Conservation (phyloP, 2,888 invertebrate genomes). For the Agrotis clavis region DNA sequence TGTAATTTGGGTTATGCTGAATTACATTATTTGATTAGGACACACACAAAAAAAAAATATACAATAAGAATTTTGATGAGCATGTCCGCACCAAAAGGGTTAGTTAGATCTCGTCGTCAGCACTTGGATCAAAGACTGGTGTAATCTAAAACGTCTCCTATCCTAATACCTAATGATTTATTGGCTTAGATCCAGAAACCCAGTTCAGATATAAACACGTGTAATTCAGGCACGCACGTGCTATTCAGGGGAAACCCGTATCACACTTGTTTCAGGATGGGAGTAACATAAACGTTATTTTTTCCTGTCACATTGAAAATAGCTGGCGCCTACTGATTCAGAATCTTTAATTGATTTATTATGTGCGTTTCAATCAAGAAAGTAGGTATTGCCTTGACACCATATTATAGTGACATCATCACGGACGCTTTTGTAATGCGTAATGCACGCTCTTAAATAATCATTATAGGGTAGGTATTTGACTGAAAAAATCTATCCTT, state of each 20-base stretch:
- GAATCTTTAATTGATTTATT: no score
- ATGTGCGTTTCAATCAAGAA: no score
- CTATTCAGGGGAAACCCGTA: conserved; percentile 18
- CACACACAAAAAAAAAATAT: no score
- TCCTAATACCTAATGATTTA: background rate
- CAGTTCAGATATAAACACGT: conserved; percentile 9
- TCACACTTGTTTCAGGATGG: background rate
- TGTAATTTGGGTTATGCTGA: background rate
- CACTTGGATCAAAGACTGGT: background rate
- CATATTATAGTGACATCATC: no score
- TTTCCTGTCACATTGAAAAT: conserved; percentile 30
- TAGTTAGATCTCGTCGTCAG: background rate
- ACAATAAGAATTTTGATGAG: no score
- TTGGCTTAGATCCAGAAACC: background rate
- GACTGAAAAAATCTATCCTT: no score
- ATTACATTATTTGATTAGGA: no score
- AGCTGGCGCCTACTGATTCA: background rate
- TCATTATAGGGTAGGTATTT: no score
- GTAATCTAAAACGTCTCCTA: background rate
- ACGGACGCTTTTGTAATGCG: no score
- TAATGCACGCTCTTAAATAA: no score
- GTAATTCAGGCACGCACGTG: conserved; percentile 9
- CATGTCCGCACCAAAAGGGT: no score
- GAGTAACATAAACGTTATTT: background rate
- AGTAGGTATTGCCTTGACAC: no score